A percentile compares a stretch with the other conserved stretches of the same genome.
Conservation (phyloP, 2,888 invertebrate genomes). For the Lysandra bellargus region DNA sequence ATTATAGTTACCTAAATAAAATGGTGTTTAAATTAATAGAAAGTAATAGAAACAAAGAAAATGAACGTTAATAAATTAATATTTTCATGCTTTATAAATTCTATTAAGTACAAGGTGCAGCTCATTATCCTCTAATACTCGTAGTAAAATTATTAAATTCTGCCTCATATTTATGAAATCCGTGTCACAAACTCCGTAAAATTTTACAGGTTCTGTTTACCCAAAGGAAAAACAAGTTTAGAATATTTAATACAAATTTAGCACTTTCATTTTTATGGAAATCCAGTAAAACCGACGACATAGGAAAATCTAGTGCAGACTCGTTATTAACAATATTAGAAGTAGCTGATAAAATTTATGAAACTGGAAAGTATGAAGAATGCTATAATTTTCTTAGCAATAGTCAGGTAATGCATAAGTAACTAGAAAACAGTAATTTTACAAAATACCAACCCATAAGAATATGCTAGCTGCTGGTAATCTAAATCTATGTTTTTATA, state of each 20-base stretch:
- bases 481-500: too few relatives aligned
- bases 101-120: slow-evolving; percentile 1
- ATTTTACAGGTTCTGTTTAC: slow-evolving; percentile 10
- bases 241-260: slow-evolving; percentile 35
- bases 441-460: too few relatives aligned
- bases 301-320: not conserved
- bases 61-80: slow-evolving; percentile 25
- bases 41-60: not conserved
- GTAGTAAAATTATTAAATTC: not conserved
- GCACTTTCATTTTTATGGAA: slow-evolving; percentile 61
- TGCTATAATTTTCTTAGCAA: slow-evolving; percentile 82
- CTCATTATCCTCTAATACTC: not conserved
- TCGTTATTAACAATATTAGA: slow-evolving; percentile 59
- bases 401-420: slow-evolving; percentile 64
- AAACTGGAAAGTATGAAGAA: slow-evolving; percentile 83
- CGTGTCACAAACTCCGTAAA: not conserved
- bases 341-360: slow-evolving; percentile 84
- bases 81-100: not conserved
- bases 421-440: too few relatives aligned
- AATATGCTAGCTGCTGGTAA: too few relatives aligned
- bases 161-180: too few relatives aligned
- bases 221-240: slow-evolving; percentile 9
- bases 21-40: not conserved
- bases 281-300: slow-evolving; percentile 49
- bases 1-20: not conserved